Percentiles rank a stretch among this genome's conserved stretches.
phyloP scores from a whole-genome alignment of 2,888 invertebrate species.

The Catotricha subobsoleta region DNA sequence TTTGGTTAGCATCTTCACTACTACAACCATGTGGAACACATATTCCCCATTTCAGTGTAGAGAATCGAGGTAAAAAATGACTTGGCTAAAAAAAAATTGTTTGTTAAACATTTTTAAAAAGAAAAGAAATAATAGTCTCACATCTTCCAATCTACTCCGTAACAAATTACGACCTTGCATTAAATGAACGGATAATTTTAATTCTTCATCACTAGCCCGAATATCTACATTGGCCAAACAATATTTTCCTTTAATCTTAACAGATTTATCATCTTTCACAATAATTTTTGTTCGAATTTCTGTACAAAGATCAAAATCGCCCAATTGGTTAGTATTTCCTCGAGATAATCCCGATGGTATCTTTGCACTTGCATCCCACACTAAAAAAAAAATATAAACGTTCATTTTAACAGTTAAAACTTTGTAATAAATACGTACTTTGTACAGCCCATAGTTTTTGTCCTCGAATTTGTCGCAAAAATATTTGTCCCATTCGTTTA shows the following conservation, averaged over 20 bases:
- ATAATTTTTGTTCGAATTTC: conserved; percentile 34
- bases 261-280: conserved; percentile 24
- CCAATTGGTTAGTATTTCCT: conserved; percentile 45
- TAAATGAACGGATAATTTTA: conserved; percentile 39
- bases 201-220: conserved; percentile 31
- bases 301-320: conserved; percentile 31
- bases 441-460: conserved; percentile 53
- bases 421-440: conserved; percentile 33
- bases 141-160: conserved; percentile 7
- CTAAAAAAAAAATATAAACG: conserved; percentile 24
- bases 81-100: conserved; percentile 34
- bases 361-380: conserved; percentile 49
- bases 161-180: conserved; percentile 45
- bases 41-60: conserved; percentile 50
- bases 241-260: conserved; percentile 35
- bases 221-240: conserved; percentile 45
- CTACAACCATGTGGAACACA: conserved; percentile 48
- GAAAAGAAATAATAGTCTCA: not conserved
- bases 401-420: conserved; percentile 2
- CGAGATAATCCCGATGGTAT: conserved; percentile 42
- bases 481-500: conserved; percentile 48
- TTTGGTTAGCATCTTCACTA: conserved; percentile 37
- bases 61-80: conserved; percentile 53
- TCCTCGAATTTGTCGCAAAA: conserved; percentile 46
- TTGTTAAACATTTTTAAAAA: not conserved